These are phyloP conservation scores for Calameuta filiformis DNA, from an alignment of 2,888 invertebrate species.

Conservation along the genomic window DNA sequence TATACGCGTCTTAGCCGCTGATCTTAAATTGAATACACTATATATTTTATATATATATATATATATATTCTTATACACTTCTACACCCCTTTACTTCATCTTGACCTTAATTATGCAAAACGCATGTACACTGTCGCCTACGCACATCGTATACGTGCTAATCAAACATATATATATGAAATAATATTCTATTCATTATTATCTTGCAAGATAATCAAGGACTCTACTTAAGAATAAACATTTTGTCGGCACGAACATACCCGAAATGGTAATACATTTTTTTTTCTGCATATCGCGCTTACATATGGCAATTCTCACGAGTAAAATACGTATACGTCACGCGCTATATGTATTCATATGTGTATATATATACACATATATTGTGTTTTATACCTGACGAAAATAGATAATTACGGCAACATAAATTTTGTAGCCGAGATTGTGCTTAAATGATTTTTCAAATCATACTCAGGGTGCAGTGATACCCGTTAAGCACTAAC, in stretches of 20 bases:
- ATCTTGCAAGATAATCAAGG: not conserved
- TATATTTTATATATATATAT: not conserved
- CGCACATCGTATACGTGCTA: not conserved
- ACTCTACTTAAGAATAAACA: not conserved
- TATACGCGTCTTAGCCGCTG: slow-evolving; percentile 52
- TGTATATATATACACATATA: not conserved
- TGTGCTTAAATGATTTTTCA: slow-evolving; percentile 9
- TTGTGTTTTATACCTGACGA: not conserved
- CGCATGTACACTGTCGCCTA: not conserved
- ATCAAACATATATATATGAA: not conserved
- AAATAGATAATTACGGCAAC: not conserved
- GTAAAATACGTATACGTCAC: not conserved
- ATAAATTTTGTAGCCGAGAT: slow-evolving; percentile 12
- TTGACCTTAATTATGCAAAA: not conserved
- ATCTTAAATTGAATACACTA: slow-evolving; percentile 52
- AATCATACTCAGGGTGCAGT: not conserved
- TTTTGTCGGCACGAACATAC: not conserved
- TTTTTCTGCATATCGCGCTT: not conserved
- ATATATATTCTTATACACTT: not conserved
- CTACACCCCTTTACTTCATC: not conserved
- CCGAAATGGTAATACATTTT: not conserved
- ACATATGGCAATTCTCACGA: not conserved
- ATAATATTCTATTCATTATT: not conserved
- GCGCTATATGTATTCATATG: not conserved
- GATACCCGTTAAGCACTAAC: slow-evolving; percentile 14